Evolutionary conservation across 92 coral and sea anemone species (phyloP).

Genomic region (Virgularia gustaviana): DNA sequence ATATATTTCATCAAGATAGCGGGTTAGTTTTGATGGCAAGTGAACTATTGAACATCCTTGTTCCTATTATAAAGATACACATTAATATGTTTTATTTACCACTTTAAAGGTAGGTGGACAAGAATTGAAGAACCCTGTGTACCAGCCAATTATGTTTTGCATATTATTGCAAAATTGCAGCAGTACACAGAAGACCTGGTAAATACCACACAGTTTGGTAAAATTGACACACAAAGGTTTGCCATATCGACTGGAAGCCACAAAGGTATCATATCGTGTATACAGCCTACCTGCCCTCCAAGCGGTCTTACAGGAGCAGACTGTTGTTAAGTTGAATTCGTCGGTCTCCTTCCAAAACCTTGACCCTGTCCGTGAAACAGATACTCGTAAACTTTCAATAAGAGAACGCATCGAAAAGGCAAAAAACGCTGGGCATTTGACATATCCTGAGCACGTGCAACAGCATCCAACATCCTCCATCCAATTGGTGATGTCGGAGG

Average conservation of each 20-base stretch:
- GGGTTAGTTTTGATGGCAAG: too few relatives aligned
- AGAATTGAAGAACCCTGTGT: too few relatives aligned
- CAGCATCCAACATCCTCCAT: background rate
- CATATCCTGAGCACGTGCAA: background rate
- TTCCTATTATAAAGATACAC: too few relatives aligned
- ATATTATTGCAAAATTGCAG: too few relatives aligned
- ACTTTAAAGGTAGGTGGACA: too few relatives aligned
- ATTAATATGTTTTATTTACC: too few relatives aligned
- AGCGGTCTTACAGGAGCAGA: background rate
- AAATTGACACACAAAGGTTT: background rate
- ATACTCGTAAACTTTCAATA: background rate
- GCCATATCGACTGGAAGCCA: background rate
- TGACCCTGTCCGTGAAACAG: background rate
- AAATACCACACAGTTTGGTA: too few relatives aligned
- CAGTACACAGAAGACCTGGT: too few relatives aligned
- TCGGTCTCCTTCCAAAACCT: background rate
- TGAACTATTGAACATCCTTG: too few relatives aligned
- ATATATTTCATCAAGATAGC: too few relatives aligned
- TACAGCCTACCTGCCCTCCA: background rate
- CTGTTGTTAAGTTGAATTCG: background rate
- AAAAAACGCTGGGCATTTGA: background rate
- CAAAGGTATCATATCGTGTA: slow-evolving; percentile 6
- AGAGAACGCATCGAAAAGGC: background rate
- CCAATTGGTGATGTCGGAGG: too few relatives aligned
- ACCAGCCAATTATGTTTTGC: too few relatives aligned